These are phyloP conservation scores for Sebastes cheni DNA, from an alignment of 2,797 vertebrate species.

Conservation along the genomic window DNA sequence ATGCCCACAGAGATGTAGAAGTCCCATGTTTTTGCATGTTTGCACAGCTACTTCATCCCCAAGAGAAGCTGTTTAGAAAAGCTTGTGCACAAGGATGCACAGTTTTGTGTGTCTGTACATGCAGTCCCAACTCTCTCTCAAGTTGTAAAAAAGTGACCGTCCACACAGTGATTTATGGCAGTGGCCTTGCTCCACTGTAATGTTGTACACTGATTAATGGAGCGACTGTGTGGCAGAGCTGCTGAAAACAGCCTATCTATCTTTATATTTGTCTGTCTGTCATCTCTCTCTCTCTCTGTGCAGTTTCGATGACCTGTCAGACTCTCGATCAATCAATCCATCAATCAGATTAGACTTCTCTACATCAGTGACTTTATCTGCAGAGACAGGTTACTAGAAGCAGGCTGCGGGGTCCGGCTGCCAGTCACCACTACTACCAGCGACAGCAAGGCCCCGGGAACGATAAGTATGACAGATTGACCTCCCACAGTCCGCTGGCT, in stretches of 20 bases:
- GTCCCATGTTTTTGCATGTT: neutral
- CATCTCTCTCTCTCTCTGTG: neutral
- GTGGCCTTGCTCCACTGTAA: slow-evolving; percentile 15
- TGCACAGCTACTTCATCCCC: neutral
- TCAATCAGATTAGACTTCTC: slow-evolving; percentile 24
- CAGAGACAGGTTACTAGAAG: slow-evolving; percentile 11
- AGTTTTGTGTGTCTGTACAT: neutral
- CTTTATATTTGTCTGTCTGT: neutral
- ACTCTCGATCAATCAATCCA: slow-evolving; percentile 7
- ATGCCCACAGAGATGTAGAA: neutral
- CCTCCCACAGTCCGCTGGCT: slow-evolving; percentile 49
- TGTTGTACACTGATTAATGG: slow-evolving; percentile 14
- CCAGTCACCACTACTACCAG: slow-evolving; percentile 32
- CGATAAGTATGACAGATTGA: slow-evolving; percentile 56
- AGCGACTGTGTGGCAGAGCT: neutral
- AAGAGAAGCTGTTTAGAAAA: neutral
- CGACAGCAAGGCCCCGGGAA: slow-evolving; percentile 39
- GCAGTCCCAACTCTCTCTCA: neutral
- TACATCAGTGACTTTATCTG: slow-evolving; percentile 28
- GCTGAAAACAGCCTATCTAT: slow-evolving; percentile 6
- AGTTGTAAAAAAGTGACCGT: slow-evolving; percentile 8
- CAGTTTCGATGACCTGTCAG: slow-evolving; percentile 13
- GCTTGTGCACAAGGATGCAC: neutral
- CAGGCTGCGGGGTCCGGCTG: slow-evolving; percentile 18
- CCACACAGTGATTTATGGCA: slow-evolving; percentile 22